Percentiles rank a stretch among this genome's conserved stretches.
Conservation (phyloP, 2,113 vertebrate genomes). For the Ammodramus savannarum region DNA sequence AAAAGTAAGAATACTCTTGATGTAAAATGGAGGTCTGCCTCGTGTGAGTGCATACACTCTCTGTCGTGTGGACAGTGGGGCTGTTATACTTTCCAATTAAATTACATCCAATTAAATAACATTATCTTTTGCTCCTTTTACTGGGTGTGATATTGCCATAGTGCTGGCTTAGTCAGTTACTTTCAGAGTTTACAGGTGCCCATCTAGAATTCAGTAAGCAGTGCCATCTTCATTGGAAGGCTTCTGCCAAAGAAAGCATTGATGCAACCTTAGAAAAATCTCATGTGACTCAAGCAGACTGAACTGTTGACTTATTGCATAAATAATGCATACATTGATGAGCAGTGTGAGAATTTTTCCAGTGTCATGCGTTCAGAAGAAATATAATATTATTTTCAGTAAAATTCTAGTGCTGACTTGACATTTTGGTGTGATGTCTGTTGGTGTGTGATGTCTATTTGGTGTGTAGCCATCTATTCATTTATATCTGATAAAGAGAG, state of each 20-base stretch:
- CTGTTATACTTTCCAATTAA: not conserved
- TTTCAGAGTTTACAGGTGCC: not conserved
- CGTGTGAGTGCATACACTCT: accelerated
- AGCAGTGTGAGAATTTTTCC: not conserved
- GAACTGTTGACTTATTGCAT: not conserved
- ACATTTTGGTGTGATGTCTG: not conserved
- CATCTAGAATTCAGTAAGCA: not conserved
- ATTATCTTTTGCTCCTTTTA: not conserved
- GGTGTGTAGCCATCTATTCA: not conserved
- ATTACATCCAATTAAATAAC: not conserved
- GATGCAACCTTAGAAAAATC: not conserved
- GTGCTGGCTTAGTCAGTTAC: not conserved
- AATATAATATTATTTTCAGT: not conserved
- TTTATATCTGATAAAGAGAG: not conserved
- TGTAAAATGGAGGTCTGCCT: not conserved
- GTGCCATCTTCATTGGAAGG: not conserved
- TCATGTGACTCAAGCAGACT: not conserved
- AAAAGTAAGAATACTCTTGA: not conserved
- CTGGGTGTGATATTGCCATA: not conserved
- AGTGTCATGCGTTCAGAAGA: not conserved
- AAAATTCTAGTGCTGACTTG: not conserved
- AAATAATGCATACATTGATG: not conserved
- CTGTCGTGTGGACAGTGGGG: not conserved
- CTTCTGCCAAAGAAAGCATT: not conserved
- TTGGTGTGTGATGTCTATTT: not conserved